Evolutionary conservation across 2,888 invertebrate genomes (phyloP), one percentile per base, ranked within the genome.

Genomic region (Lithophane socia): DNA sequence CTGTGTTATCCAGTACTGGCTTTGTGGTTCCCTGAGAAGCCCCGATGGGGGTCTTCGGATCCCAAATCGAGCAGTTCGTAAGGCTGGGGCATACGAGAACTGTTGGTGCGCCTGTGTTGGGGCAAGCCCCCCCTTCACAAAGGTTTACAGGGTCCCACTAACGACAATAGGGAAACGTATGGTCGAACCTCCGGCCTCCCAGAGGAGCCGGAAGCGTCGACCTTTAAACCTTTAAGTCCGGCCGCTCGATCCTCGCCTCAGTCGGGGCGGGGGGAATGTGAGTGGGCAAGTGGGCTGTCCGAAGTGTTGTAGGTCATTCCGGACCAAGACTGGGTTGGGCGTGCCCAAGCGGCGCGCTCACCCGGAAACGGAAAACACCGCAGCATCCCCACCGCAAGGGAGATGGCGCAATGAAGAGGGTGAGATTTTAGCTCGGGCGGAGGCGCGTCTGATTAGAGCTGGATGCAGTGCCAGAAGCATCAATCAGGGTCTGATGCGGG

Each of bases 151-250:
- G 37, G 18, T 2, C 4, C 18, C 0, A 63, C 68, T 61, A 3
- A 60, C 0, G 58, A 78, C 24, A 0, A 2, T 0, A 37, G 0
- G 0, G 1, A 12, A 0, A 67, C 0, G 13, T 47, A 77, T 13
- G 66, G 64, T 63, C 75, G 75, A 37, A 18, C 49, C 70, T 54
- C 74, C 58, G 78, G 42, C 37, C 71, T 71, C 73, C 74, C 74
- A 60, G 78, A 74, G 79, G 71, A 75, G 74, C 3, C 78, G 56
- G 74, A 56, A 71, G 52, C 0, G 12, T 56, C 64, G 74, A 56
- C 56, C 66, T 21, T 56, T 63, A 52, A 70, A 58, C 29, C 29
- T 3, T 0, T 42, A 2, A 3, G 63, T 29, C 42, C 66, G 42
- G 5, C 3, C 1, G 29, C 73, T 70, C 69, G 79, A 69, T 42